These are phyloP conservation scores for Adelosebastes latens DNA, from an alignment of 2,797 vertebrate species.

Conservation along the genomic window DNA sequence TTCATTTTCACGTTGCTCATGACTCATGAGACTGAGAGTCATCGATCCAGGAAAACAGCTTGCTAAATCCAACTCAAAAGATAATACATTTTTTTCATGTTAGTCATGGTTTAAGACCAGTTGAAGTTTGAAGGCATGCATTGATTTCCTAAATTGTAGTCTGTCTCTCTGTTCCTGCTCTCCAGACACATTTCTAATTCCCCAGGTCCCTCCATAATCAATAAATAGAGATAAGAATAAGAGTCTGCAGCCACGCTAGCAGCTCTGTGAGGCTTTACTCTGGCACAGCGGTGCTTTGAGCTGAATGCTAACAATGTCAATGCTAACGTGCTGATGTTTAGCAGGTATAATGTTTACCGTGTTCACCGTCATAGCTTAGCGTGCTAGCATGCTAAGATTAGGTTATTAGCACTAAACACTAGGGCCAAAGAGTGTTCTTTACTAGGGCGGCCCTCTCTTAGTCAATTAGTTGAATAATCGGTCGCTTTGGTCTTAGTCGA, in stretches of 20 bases:
- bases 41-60: constrained; percentile 15
- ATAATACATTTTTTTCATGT: constrained; percentile 6
- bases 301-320: not conserved
- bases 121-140: not conserved
- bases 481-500: too few relatives aligned
- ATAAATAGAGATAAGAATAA: not conserved
- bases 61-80: constrained; percentile 9
- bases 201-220: not conserved
- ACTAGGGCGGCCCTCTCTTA: too few relatives aligned
- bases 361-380: too few relatives aligned
- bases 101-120: not conserved
- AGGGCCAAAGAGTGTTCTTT: too few relatives aligned
- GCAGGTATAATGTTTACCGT: too few relatives aligned
- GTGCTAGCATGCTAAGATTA: too few relatives aligned
- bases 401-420: too few relatives aligned
- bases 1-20: constrained; percentile 14
- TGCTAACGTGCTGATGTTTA: not conserved
- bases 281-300: not conserved
- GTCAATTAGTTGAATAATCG: too few relatives aligned
- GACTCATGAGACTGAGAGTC: not conserved
- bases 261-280: not conserved
- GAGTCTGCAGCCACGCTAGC: not conserved
- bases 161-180: not conserved
- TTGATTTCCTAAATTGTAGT: not conserved
- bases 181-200: not conserved